Conservation (phyloP, 2,113 vertebrate genomes). For the Hemichromis elongatus region DNA sequence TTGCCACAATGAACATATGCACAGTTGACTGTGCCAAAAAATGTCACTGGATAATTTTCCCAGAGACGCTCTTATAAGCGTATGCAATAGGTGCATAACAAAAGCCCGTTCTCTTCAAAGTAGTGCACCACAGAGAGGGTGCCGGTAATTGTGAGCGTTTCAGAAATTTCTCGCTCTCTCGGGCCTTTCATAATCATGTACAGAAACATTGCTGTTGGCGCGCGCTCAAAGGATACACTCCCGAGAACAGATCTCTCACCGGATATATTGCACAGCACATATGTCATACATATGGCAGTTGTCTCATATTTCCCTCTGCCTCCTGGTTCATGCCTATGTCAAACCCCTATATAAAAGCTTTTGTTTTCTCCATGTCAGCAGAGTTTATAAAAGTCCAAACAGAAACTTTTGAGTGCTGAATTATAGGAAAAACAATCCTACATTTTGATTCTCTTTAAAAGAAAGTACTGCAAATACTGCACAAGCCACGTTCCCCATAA, state of each 20-base stretch:
- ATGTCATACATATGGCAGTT: conserved; percentile 51
- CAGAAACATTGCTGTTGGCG: conserved; percentile 4
- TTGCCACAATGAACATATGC: neutral
- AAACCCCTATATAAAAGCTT: neutral
- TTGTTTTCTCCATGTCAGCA: neutral
- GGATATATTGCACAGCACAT: conserved; percentile 33
- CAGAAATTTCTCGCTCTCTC: neutral
- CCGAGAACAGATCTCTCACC: neutral
- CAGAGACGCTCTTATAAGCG: neutral
- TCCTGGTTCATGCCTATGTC: neutral
- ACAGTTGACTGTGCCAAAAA: neutral
- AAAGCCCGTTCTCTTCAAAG: neutral
- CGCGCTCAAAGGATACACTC: neutral
- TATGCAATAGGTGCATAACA: neutral
- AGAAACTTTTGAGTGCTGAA: neutral
- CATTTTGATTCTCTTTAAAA: neutral
- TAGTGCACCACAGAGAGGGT: neutral
- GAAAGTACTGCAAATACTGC: neutral
- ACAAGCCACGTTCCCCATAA: neutral
- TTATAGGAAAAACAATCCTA: neutral
- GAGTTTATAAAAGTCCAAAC: conserved; percentile 8
- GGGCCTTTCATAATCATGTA: neutral
- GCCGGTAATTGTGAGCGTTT: neutral
- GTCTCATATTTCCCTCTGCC: conserved; percentile 26
- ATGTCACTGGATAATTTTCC: neutral